These are phyloP conservation scores for Lithobates pipiens DNA, from an alignment of 2,797 vertebrate genomes.

Conservation along the genomic window DNA sequence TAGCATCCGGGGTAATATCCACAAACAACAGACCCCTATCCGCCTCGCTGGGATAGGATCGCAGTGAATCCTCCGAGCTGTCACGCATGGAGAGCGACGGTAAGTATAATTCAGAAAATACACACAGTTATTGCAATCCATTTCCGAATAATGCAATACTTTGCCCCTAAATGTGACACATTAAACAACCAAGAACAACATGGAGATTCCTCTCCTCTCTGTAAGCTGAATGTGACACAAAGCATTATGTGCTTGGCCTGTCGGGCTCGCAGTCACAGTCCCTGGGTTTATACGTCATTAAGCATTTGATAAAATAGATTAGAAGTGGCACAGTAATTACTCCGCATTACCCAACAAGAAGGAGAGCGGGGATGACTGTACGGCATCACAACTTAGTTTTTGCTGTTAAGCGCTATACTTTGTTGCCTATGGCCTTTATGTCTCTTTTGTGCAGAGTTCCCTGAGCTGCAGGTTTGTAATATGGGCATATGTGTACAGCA, in stretches of 20 bases:
- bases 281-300: slow-evolving; percentile 46
- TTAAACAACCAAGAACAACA: neutral
- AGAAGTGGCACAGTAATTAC: slow-evolving; percentile 58
- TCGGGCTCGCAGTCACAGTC: slow-evolving; percentile 23
- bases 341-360: slow-evolving; percentile 35
- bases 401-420: slow-evolving; percentile 9
- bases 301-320: slow-evolving; percentile 47
- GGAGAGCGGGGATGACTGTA: slow-evolving; percentile 2
- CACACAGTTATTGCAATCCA: slow-evolving; percentile 17
- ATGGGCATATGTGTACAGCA: slow-evolving; percentile 53
- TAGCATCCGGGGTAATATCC: neutral
- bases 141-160: slow-evolving; percentile 31
- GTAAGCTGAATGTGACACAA: slow-evolving; percentile 13
- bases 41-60: neutral
- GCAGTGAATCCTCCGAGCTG: slow-evolving; percentile 14
- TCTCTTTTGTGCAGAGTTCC: slow-evolving; percentile 28
- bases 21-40: neutral
- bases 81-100: slow-evolving; percentile 5
- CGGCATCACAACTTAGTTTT: slow-evolving; percentile 20
- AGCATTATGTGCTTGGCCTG: slow-evolving; percentile 33
- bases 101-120: slow-evolving; percentile 30
- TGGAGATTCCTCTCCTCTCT: neutral
- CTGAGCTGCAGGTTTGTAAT: slow-evolving; percentile 36
- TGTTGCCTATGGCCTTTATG: slow-evolving; percentile 50
- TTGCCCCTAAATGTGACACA: slow-evolving; percentile 28